Conservation (phyloP, 2,797 vertebrate genomes). For the Enteromius unitaeniatus region DNA sequence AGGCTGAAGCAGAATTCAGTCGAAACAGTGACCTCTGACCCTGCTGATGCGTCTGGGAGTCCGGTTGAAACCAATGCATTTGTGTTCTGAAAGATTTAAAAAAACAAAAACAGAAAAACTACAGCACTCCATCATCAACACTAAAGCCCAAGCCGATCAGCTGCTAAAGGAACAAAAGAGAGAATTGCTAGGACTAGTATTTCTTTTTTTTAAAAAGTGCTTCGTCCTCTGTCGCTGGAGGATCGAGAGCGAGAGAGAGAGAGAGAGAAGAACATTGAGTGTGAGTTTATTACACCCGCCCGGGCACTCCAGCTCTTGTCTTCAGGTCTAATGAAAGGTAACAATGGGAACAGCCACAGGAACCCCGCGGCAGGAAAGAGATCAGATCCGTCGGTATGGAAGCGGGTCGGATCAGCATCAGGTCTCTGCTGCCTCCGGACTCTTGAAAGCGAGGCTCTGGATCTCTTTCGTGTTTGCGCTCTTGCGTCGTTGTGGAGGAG, state of each 20-base stretch:
- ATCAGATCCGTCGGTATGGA: conserved; percentile 32
- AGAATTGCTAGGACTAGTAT: conserved; percentile 40
- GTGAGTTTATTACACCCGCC: conserved; percentile 18
- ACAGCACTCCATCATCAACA: conserved; percentile 45
- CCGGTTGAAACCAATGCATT: conserved; percentile 19
- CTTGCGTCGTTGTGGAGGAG: conserved; percentile 67
- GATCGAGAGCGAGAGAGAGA: conserved; percentile 11
- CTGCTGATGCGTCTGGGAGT: conserved; percentile 20
- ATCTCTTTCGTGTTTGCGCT: conserved; percentile 72
- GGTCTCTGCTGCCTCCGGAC: conserved; percentile 28
- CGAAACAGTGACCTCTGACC: conserved; percentile 24
- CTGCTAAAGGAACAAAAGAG: conserved; percentile 38
- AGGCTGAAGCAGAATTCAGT: conserved; percentile 69
- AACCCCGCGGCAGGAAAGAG: conserved; percentile 21
- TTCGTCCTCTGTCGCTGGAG: conserved; percentile 19
- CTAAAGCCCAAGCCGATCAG: conserved; percentile 34
- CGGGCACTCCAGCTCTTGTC: conserved; percentile 17
- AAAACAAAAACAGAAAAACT: conserved; percentile 2
- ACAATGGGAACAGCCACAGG: conserved; percentile 10
- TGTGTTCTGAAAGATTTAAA: conserved; percentile 32
- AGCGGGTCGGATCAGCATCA: conserved; percentile 11
- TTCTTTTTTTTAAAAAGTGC: background rate
- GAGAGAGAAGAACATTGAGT: conserved; percentile 18
- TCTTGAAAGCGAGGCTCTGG: conserved; percentile 32
- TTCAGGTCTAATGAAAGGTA: conserved; percentile 25